Percentiles rank a stretch among this genome's conserved stretches.
Evolutionary conservation across 2,888 invertebrate species (phyloP).

Genomic region (Dicroscelio sp.): DNA sequence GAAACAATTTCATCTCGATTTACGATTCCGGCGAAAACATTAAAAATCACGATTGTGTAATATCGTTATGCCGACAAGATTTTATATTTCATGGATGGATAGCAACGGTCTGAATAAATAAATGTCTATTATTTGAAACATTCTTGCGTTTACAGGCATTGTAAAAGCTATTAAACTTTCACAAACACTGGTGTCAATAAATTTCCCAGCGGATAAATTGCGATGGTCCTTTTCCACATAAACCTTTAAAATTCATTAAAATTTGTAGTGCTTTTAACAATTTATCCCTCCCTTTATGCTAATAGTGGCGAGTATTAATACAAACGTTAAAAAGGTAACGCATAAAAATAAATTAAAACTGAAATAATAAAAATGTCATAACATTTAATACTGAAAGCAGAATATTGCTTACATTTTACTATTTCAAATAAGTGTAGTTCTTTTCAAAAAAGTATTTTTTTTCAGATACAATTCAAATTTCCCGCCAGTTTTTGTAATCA

Average conservation of each 20-base stretch:
- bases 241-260: conserved; percentile 50
- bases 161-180: conserved; percentile 62
- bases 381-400: too few relatives aligned
- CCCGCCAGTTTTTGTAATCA: too few relatives aligned
- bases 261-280: conserved; percentile 29
- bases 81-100: not conserved
- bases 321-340: conserved; percentile 7
- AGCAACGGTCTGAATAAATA: conserved; percentile 38
- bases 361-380: too few relatives aligned
- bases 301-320: not conserved
- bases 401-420: too few relatives aligned
- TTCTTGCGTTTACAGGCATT: conserved; percentile 37
- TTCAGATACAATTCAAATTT: too few relatives aligned
- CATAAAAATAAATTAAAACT: too few relatives aligned
- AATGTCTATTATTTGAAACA: conserved; percentile 49
- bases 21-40: too few relatives aligned
- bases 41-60: not conserved
- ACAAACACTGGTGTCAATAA: conserved; percentile 57
- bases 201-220: conserved; percentile 46
- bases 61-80: not conserved
- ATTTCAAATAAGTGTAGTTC: too few relatives aligned
- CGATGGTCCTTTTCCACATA: conserved; percentile 42
- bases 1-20: too few relatives aligned
- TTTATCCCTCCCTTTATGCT: conserved; percentile 37
- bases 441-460: too few relatives aligned